Evolutionary conservation across 2,113 vertebrate species (phyloP).

Genomic region (Poicephalus gulielmi): DNA sequence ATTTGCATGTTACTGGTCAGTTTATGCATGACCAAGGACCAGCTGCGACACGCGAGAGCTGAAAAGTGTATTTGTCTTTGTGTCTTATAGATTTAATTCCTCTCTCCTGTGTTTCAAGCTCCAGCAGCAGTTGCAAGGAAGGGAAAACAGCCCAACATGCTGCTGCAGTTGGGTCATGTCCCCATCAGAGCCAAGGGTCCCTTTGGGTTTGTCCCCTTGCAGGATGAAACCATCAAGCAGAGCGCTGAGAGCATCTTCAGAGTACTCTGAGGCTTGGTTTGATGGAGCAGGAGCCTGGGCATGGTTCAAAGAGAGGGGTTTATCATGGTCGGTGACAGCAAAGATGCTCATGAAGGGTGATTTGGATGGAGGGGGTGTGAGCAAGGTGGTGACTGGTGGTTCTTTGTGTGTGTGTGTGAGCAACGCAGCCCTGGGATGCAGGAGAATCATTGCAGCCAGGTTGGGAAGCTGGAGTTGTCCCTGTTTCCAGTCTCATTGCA

Average conservation of each 20-base stretch:
- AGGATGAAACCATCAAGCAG: neutral
- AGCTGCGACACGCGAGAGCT: neutral
- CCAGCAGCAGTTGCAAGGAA: neutral
- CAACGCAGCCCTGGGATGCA: neutral
- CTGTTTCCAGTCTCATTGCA: neutral
- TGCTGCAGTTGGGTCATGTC: neutral
- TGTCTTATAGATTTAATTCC: constrained; percentile 49
- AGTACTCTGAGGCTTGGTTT: neutral
- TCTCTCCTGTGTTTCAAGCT: neutral
- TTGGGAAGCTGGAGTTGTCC: neutral
- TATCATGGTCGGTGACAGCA: neutral
- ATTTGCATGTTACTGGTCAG: neutral
- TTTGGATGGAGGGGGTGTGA: neutral
- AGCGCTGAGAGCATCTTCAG: neutral
- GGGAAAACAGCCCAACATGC: neutral
- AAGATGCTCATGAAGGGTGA: neutral
- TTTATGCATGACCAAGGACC: constrained; percentile 5
- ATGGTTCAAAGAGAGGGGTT: neutral
- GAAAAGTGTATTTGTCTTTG: constrained; percentile 34
- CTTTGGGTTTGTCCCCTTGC: neutral
- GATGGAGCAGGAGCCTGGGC: neutral
- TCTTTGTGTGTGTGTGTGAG: neutral
- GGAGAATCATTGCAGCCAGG: accelerated
- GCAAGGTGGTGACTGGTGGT: neutral
- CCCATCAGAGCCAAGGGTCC: neutral